Evolutionary conservation across 2,797 vertebrate genomes (phyloP), one percentile per base, ranked within the genome.

Genomic region (Syndactyla subalaris): DNA sequence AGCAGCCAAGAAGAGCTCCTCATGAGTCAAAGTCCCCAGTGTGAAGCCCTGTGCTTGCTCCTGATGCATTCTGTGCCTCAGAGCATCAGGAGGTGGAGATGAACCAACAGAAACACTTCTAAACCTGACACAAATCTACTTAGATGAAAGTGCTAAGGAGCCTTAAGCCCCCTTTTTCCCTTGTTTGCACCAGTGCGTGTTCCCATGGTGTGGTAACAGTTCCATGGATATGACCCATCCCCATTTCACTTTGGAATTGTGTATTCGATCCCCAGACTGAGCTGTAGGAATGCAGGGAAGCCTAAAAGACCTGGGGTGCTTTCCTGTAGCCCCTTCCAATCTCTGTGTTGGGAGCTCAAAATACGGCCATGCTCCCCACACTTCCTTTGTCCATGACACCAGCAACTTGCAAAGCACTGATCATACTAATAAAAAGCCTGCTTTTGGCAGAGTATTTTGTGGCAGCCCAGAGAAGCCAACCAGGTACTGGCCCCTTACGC

Each of bases 401-500:
- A 49, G 21, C 57, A 29, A 32, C 27, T 14, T 48, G 20, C 73
- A 86, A 68, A 90, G 13, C 43, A 19, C 22, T 32, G 24, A 86
- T 26, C 32, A 38, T 7, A 7, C 24, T 43, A 22, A 54, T 19
- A 43, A 32, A 80, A 5, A 89, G 7, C 49, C 41, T 84, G 32
- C 7, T 59, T 16, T 77, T 57, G 15, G 14, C 9, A 16, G 2
- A 10, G 19, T 39, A 5, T 43, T 58, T 88, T 38, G 70, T 52
- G 48, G 17, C 9, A 81, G 57, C 11, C 14, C 54, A 24, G 14
- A 48, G 22, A 75, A 75, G 3, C 13, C 87, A 81, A 1, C 11
- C 23, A 30, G 24, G 9, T 17, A 6, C 27, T 29, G 41, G 29
- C 8, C 43, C 3, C 0, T 59, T 61, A 19, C 0, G 1, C 6